Evolutionary conservation across 2,113 vertebrate genomes (phyloP).

Genomic region (Azemiops feae): DNA sequence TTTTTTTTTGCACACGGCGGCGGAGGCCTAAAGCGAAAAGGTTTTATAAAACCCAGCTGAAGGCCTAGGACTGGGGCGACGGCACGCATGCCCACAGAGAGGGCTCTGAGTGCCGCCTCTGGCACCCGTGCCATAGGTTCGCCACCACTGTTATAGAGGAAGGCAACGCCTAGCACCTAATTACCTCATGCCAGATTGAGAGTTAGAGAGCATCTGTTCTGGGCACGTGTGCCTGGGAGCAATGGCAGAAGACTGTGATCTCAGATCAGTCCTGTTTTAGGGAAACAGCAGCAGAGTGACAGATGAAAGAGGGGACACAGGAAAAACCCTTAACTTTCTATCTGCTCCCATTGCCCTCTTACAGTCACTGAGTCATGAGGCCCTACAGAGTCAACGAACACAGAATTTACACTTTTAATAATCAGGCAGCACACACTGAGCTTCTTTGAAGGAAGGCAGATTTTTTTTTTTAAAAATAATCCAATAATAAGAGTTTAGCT

Average conservation of each 20-base stretch:
- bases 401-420: background rate
- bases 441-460: background rate
- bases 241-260: background rate
- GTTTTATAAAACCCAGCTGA: too few species aligned
- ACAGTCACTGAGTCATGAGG: background rate
- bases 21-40: too few species aligned
- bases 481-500: background rate
- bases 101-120: too few species aligned
- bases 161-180: background rate
- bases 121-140: too few species aligned
- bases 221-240: background rate
- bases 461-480: background rate
- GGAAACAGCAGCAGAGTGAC: background rate
- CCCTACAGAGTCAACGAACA: background rate
- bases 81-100: too few species aligned
- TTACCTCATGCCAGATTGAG: background rate
- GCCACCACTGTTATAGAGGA: too few species aligned
- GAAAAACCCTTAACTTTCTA: background rate
- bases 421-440: background rate
- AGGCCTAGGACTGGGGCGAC: too few species aligned
- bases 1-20: too few species aligned
- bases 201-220: background rate
- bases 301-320: background rate
- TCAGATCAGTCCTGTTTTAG: background rate
- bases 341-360: background rate